Percentiles rank a stretch among this genome's conserved stretches.
These are phyloP conservation scores for Beaufortia kweichowensis DNA, from an alignment of 2,113 vertebrate genomes.

Conservation along the genomic window DNA sequence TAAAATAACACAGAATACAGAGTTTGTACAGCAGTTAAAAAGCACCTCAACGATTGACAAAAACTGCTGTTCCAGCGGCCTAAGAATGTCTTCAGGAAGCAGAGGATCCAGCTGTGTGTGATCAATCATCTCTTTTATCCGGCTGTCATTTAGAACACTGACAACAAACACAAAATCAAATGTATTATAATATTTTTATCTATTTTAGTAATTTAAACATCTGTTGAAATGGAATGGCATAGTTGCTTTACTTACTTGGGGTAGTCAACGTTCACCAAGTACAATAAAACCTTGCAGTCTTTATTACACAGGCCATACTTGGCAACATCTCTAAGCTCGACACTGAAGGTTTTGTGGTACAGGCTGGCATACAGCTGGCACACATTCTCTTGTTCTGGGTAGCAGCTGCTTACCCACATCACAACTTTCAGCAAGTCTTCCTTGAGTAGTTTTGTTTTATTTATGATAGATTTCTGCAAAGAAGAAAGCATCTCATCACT, in stretches of 20 bases:
- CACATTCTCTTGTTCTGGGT: conserved; percentile 77
- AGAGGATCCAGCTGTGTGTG: conserved; percentile 73
- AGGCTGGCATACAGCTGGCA: conserved; percentile 77
- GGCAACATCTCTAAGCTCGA: conserved; percentile 63
- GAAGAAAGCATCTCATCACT: conserved; percentile 51
- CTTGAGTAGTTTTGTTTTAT: conserved; percentile 78
- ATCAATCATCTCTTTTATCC: conserved; percentile 69
- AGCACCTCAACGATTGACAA: conserved; percentile 75
- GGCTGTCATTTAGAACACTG: conserved; percentile 77
- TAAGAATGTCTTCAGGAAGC: conserved; percentile 69
- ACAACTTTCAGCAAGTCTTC: conserved; percentile 79
- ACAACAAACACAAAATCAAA: conserved; percentile 43
- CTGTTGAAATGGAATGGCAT: no score
- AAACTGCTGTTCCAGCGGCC: conserved; percentile 76
- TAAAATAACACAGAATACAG: not conserved
- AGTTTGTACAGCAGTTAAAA: not conserved
- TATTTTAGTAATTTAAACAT: no score
- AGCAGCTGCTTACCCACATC: conserved; percentile 73
- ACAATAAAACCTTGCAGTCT: conserved; percentile 77
- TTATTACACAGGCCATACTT: conserved; percentile 75
- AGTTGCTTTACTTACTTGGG: conserved; percentile 62
- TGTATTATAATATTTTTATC: no score
- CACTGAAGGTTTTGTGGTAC: conserved; percentile 78
- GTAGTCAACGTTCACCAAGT: conserved; percentile 82
- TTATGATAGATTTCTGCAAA: conserved; percentile 64